Evolutionary conservation across 2,113 vertebrate genomes (phyloP), one percentile per base, ranked within the genome.

Genomic region (Uria lomvia): DNA sequence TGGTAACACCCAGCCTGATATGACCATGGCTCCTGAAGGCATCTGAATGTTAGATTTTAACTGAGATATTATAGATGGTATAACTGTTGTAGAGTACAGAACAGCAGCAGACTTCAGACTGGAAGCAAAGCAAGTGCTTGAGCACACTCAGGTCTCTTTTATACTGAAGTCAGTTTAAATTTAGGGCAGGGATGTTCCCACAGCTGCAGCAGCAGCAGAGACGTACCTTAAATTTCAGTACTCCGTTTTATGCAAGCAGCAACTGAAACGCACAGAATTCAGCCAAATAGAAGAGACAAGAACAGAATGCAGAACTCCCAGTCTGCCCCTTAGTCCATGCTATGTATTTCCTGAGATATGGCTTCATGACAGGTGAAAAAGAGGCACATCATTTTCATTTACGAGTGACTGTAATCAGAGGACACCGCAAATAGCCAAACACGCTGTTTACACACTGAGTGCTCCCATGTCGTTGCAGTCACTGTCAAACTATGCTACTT

Each of bases 321-420:
- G 16, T 15, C 36, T 88, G 36, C 5, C 19, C 22, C 40, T 86
- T 82, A 56, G 11, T 81, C 56, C 55, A 38, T n/a, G 21, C 34
- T 79, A 8, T 32, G 5, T 53, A 53, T 68, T 91, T 79, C 45
- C 49, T 81, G 56, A 90, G 71, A 29, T 74, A 68, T 0, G 12
- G 16, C 40, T 88, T 55, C 15, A 2, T 67, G 67, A 87, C 52
- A 78, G 40, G 22, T 94, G 80, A 80, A 87, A 72, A 89, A 78
- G 53, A 75, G 56, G 17, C 56, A 68, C n/a, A 79, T 79, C 3
- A 52, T 81, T 86, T 92, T 95, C 47, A 65, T 87, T 91, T 94
- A 91, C 0, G 8, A 87, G 40, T 55, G 34, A 32, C 21, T 84
- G 27, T 78, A 94, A 89, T 89, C 56, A 65, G 52, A 86, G 68